Base-by-base conservation (phyloP, 1,140 invertebrate genomes). In the Drosophila watanabei region DNA sequence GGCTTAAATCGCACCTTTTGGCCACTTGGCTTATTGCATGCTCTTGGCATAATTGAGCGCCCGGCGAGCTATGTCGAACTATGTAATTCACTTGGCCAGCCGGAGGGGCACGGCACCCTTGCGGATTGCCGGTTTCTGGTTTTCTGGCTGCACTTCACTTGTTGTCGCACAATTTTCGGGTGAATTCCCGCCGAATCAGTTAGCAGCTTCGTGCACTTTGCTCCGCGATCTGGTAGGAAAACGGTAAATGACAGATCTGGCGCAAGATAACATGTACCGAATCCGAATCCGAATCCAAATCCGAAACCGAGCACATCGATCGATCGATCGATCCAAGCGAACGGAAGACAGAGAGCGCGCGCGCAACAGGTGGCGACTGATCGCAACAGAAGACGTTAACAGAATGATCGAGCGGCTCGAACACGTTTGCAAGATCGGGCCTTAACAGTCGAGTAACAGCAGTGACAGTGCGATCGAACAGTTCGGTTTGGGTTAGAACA, bases 201-300 rank as follows among this genome's bases (percentile, higher is more conserved):
- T 51, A 46, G 45, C 35, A 30, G 49, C 54, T 71, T 72, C 70
- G 54, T 43, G 64, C 70, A 73, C 82, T 87, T 84, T 59, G 63
- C 70, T 57, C 80, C 28, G 46, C 28, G 57, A 46, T 60, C 35
- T 37, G 45, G 49, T 39, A n/a, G 35, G 33, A 33, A 59, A 88
- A 80, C 84, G 80, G 85, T 88, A 89, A 89, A 77, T 75, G 84
- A 87, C 85, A 88, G 84, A 88, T 84, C 72, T 87, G 85, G 84
- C 72, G 80, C 84, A 88, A 87, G 84, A 88, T 87, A 87, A 75
- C 58, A 48, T 54, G 58, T 54, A 78, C 64, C 84, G 80, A 70
- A 75, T 64, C 49, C 64, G 78, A 85, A 56, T 58, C 52, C 78
- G 66, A 70, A 57, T 7, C 35, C 73, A 41, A 51, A 60, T 59